phyloP scores from a whole-genome alignment of 2,113 vertebrate genomes.

The Heterotis niloticus region DNA sequence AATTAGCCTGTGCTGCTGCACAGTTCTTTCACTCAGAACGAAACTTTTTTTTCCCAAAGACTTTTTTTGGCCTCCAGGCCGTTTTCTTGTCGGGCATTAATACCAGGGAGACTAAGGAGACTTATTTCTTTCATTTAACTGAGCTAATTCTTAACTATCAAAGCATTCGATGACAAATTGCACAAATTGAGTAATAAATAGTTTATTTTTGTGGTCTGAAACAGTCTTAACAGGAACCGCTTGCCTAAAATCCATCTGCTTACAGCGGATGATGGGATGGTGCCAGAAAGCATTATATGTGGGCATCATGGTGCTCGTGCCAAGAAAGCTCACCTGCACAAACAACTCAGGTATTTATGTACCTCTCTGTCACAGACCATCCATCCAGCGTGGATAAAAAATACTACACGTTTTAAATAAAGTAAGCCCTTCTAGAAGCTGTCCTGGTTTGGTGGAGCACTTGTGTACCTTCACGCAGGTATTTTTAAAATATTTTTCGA shows the following conservation, averaged over 20 bases:
- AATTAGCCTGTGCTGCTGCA: no score
- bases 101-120: constrained; percentile 24
- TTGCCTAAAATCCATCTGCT: constrained; percentile 54
- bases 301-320: constrained; percentile 54
- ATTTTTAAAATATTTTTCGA: no score
- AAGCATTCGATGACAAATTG: constrained; percentile 38
- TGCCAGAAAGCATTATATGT: constrained; percentile 67
- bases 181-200: constrained; percentile 31
- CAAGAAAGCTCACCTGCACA: constrained; percentile 59
- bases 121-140: constrained; percentile 14
- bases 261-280: constrained; percentile 54
- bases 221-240: constrained; percentile 55
- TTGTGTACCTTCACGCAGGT: no score
- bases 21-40: no score
- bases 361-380: constrained; percentile 30
- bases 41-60: no score
- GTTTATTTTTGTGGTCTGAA: constrained; percentile 39
- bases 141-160: constrained; percentile 30
- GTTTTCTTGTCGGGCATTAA: background rate
- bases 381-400: background rate
- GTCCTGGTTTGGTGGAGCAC: no score
- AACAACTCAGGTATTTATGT: constrained; percentile 47
- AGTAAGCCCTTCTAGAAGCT: background rate
- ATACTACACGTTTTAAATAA: background rate
- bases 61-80: no score